Conservation (phyloP, 2,797 vertebrate species). For the Salarias fasciatus region DNA sequence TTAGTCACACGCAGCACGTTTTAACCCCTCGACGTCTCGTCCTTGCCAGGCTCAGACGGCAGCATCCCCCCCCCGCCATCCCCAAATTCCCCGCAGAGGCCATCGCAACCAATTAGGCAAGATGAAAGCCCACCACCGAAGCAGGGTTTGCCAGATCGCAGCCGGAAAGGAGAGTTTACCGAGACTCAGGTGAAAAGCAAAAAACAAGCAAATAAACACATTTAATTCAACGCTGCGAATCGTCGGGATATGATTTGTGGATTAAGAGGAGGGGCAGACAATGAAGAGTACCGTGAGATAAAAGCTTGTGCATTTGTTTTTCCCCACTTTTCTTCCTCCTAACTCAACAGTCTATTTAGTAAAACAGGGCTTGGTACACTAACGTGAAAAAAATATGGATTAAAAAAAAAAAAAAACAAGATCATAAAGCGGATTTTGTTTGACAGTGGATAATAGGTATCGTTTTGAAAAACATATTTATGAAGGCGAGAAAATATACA, state of each 20-base stretch:
- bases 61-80: conserved; percentile 11
- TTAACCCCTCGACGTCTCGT: conserved; percentile 44
- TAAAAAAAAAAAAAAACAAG: conserved; percentile 41
- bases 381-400: conserved; percentile 28
- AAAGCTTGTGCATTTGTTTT: not conserved
- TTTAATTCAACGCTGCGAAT: conserved; percentile 57
- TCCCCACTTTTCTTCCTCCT: not conserved
- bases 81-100: conserved; percentile 45
- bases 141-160: conserved; percentile 42
- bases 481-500: conserved; percentile 22
- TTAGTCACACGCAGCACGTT: conserved; percentile 56
- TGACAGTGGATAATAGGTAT: conserved; percentile 39
- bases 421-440: conserved; percentile 26
- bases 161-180: conserved; percentile 49
- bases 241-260: conserved; percentile 32
- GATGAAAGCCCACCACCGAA: conserved; percentile 67
- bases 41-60: conserved; percentile 18
- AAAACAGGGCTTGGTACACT: conserved; percentile 19
- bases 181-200: conserved; percentile 66
- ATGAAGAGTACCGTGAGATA: not conserved
- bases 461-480: conserved; percentile 36
- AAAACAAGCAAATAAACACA: conserved; percentile 68
- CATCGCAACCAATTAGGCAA: conserved; percentile 73
- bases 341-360: conserved; percentile 29
- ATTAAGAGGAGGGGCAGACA: conserved; percentile 29